These are phyloP conservation scores for Drosophila kepulauana DNA, from an alignment of 1,140 invertebrate species.

Conservation along the genomic window DNA sequence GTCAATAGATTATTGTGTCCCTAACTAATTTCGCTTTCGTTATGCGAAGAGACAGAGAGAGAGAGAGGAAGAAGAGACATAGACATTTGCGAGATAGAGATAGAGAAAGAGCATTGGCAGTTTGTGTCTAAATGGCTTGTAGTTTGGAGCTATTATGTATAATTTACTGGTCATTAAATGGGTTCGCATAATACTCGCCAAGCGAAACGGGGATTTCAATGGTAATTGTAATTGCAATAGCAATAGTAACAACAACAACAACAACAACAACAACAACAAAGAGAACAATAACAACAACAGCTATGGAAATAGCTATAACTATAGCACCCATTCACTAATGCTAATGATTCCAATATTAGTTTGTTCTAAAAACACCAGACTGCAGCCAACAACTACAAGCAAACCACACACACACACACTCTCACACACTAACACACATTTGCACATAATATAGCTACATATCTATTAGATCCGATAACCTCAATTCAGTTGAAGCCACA, in stretches of 20 bases:
- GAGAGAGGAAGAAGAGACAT: not conserved
- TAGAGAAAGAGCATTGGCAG: slow-evolving; percentile 14
- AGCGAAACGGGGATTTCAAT: slow-evolving; percentile 28
- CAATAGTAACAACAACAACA: not conserved
- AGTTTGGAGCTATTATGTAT: slow-evolving; percentile 54
- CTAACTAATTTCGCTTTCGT: slow-evolving; percentile 57
- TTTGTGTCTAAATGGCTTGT: slow-evolving; percentile 42
- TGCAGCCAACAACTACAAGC: slow-evolving; percentile 27
- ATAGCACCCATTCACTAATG: slow-evolving; percentile 35
- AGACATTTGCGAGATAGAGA: not conserved
- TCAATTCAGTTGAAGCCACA: slow-evolving; percentile 27
- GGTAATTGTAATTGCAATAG: slow-evolving; percentile 29
- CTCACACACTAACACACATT: not conserved
- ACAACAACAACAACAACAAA: too few relatives aligned
- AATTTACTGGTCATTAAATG: slow-evolving; percentile 57
- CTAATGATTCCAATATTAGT: slow-evolving; percentile 39
- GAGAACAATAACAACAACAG: not conserved
- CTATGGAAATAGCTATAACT: slow-evolving; percentile 17
- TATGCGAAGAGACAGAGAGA: not conserved
- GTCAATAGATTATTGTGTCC: slow-evolving; percentile 28
- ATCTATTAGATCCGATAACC: slow-evolving; percentile 47
- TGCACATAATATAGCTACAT: slow-evolving; percentile 3
- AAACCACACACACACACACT: not conserved
- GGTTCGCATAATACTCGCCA: slow-evolving; percentile 36
- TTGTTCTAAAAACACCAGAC: slow-evolving; percentile 28